Base-by-base conservation (phyloP, 1,140 invertebrate genomes). In the Drosophila pandora region DNA sequence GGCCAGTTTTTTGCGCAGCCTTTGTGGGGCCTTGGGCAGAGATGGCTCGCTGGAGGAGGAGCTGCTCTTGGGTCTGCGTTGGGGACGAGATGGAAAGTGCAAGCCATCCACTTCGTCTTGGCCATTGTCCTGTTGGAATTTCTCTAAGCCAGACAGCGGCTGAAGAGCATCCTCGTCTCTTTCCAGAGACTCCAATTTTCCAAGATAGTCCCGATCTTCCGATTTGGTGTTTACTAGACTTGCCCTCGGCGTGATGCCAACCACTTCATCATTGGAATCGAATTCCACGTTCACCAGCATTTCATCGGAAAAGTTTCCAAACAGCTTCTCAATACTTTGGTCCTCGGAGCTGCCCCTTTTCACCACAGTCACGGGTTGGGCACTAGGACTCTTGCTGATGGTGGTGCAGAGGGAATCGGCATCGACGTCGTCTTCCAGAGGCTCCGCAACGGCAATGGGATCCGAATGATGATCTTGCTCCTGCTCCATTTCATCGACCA, bases 241-340 rank as follows among this genome's bases (percentile, higher is more conserved):
- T 0, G 53, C 52, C 2, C 71, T 52, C 2, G 87, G 84, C 0
- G 72, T 90, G 1, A 91, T 90, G 8, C 56, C 80, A 3, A 91
- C 49, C n/a, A 90, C 32, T 13, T 91, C 90, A 60, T 91, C 90
- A 30, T 88, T 91, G 13, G 88, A 90, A 69, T 91, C 85, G 25
- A 91, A 91, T 12, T 91, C 90, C 5, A 90, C 89, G 49, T 91
- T 70, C 1, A 79, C 90, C 13, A 91, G 30, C 90, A 91, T 91
- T 25, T 91, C 82, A 64, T 91, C 89, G 12, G 85, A 77, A 13
- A 91, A 76, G 10, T 91, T 57, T 3, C 76, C 77, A 21, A 91
- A 90, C 0, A 91, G 64, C 53, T 90, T 79, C 47, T 91, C 90
- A n/a, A 91, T 91, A 55, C 90, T 91, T 3, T 91, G 82, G 34